Percentiles rank a stretch among this genome's conserved stretches.
phyloP scores from a whole-genome alignment of 2,113 vertebrate species.

The Burhinus oedicnemus region DNA sequence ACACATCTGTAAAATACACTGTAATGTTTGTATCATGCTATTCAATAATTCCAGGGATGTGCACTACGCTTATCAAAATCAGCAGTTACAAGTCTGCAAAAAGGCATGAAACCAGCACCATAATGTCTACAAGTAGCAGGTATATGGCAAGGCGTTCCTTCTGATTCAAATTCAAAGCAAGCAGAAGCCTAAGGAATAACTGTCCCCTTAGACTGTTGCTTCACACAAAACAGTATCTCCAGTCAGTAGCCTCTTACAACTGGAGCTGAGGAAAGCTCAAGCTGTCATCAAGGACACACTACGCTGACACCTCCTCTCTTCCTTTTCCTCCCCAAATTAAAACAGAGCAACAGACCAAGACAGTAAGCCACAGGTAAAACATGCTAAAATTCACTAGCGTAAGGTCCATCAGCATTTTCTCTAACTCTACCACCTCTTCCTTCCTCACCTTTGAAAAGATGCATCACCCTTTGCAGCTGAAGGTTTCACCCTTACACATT shows the following conservation, averaged over 20 bases:
- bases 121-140: not conserved
- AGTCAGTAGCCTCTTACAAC: not conserved
- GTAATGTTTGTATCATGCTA: accelerated
- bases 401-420: not conserved
- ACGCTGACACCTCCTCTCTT: not conserved
- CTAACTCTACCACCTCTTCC: not conserved
- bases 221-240: not conserved
- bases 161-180: not conserved
- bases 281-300: not conserved
- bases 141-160: accelerated
- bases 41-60: not conserved
- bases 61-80: not conserved
- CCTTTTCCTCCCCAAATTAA: not conserved
- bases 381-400: accelerated
- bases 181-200: too few species aligned
- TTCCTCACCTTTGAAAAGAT: not conserved
- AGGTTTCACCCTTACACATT: too few species aligned
- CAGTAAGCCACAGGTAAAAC: not conserved
- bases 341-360: not conserved
- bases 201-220: not conserved
- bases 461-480: not conserved
- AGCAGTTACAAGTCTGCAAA: too few species aligned
- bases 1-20: not conserved
- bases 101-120: not conserved
- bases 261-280: not conserved